Base-by-base conservation (phyloP, 2,113 vertebrate species). In the Aix galericulata region DNA sequence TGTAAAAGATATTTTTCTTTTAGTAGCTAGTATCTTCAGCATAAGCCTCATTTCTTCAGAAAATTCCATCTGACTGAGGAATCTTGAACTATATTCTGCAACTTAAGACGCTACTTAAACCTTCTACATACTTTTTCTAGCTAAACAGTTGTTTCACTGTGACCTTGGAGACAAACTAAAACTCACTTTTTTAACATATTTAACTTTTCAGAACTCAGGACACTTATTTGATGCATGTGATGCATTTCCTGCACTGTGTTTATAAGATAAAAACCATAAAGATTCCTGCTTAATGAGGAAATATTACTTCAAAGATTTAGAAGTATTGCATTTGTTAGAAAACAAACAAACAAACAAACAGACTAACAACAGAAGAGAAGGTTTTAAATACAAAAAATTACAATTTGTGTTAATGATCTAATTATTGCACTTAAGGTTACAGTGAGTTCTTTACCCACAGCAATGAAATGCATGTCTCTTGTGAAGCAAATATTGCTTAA, bases 351-450 rank as follows among this genome's bases (percentile, higher is more conserved):
- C 8, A 7, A 31, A 78, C 7, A 40, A 40, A 40, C 7, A 40
- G 11, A 40, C 38, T 0, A 6, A 58, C 82, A 32, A 36, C 3
- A 26, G 31, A 75, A 29, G 2, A 1, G 1, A 84, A 62, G 4
- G 0, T 50, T 84, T 89, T 26, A 48, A 75, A 38, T 48, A 22
- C 3, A 73, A 71, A 59, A 42, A 22, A 5, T 2, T 2, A 5
- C 5, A 56, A n/a, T 38, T 64, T 80, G 11, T 55, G 62, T 25
- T 85, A 26, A 40, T 17, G 3, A 7, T 8, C 32, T 64, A 25
- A 46, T 88, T 76, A 17, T 20, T 73, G 31, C 52, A 26, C 44
- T 4, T 9, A 31, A 42, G 38, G 11, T 12, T 2, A 4, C 32
- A 76, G 11, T 29, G 34, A 73, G 14, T 40, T 85, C 48, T 80